These are phyloP conservation scores for Protonibea diacanthus DNA, from an alignment of 2,797 vertebrate species.

Conservation along the genomic window DNA sequence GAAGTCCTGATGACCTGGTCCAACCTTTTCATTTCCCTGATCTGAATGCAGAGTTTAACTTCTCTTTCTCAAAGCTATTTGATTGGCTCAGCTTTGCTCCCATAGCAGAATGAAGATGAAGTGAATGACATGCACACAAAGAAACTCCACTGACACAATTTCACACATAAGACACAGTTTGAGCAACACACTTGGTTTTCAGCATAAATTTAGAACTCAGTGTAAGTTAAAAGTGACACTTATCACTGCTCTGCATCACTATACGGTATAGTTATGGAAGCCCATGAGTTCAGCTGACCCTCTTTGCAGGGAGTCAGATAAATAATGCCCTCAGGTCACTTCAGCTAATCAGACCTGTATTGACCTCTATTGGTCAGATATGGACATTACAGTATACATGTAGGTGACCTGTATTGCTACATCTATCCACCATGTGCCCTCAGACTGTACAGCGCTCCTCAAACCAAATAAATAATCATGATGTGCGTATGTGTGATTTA, in stretches of 20 bases:
- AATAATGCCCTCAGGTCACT: not conserved
- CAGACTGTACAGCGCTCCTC: not conserved
- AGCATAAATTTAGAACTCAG: not conserved
- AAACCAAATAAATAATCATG: not conserved
- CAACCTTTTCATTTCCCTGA: not conserved
- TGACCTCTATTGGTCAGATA: conserved; percentile 56
- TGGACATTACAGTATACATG: conserved; percentile 13
- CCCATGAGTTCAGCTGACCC: not conserved
- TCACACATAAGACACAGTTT: not conserved
- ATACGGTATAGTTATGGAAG: not conserved
- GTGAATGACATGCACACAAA: not conserved
- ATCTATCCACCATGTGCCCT: no score
- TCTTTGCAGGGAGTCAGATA: no score
- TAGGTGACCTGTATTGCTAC: not conserved
- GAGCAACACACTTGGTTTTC: not conserved
- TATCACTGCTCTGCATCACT: no score
- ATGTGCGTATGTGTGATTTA: not conserved
- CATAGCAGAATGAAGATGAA: not conserved
- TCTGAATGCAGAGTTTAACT: no score
- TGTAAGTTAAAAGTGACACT: no score
- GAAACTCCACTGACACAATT: not conserved
- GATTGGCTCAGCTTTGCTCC: not conserved
- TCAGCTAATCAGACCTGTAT: not conserved
- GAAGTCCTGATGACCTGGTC: conserved; percentile 17
- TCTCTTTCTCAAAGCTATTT: not conserved